Conservation (phyloP, 2,888 invertebrate genomes). For the Lepas anatifera region DNA sequence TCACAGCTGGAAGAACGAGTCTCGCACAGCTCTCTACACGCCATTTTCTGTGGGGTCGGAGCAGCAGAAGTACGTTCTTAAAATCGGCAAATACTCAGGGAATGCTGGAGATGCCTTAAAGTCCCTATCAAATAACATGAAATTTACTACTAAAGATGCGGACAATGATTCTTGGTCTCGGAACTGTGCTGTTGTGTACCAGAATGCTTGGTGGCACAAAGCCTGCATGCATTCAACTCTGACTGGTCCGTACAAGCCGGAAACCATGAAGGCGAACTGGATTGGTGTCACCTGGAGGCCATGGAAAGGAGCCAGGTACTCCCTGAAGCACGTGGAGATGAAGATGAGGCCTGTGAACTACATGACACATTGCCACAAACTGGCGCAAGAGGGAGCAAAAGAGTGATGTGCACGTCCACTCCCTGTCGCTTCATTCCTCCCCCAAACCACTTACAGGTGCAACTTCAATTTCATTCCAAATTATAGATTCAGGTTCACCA, state of each 20-base stretch:
- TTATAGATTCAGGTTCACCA: too few relatives aligned
- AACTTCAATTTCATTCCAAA: too few relatives aligned
- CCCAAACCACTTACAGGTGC: too few relatives aligned
- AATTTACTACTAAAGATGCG: background rate
- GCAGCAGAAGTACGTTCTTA: background rate
- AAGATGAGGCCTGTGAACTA: background rate
- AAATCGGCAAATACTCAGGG: background rate
- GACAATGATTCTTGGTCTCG: background rate
- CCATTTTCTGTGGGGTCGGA: background rate
- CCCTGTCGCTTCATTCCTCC: too few relatives aligned
- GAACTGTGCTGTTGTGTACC: background rate
- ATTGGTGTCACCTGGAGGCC: background rate
- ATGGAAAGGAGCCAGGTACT: background rate
- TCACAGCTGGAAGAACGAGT: constrained; percentile 61
- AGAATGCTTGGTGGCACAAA: background rate
- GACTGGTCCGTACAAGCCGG: background rate
- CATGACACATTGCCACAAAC: background rate
- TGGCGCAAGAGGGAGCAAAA: background rate
- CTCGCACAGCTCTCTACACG: background rate
- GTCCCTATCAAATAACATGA: too few relatives aligned
- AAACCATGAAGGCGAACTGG: background rate
- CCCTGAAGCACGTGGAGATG: background rate
- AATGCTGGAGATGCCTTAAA: too few relatives aligned
- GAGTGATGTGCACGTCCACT: too few relatives aligned
- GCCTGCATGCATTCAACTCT: background rate